A percentile compares a stretch with the other conserved stretches of the same genome.
Conservation (phyloP, 2,113 vertebrate genomes). For the Tiliqua scincoides region DNA sequence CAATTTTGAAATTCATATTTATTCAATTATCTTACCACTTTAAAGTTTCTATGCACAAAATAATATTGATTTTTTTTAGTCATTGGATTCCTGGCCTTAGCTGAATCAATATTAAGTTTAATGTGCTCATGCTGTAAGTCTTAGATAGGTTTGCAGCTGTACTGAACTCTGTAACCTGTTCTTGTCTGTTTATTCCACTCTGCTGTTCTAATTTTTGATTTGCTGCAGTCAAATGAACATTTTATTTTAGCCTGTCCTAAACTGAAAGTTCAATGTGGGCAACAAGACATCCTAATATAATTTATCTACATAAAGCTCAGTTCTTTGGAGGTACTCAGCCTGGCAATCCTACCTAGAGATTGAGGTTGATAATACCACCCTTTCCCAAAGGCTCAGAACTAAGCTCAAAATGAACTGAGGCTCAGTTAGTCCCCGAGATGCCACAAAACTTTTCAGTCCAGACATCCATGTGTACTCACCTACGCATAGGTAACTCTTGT, state of each 20-base stretch:
- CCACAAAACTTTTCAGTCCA: neutral
- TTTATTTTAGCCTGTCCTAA: neutral
- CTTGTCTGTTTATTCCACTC: neutral
- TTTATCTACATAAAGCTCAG: neutral
- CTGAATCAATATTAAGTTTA: conserved; percentile 38
- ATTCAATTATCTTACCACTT: conserved; percentile 50
- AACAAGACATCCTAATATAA: neutral
- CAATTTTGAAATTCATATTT: conserved; percentile 36
- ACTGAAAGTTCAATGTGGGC: neutral
- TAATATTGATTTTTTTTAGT: neutral
- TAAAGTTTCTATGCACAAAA: conserved; percentile 35
- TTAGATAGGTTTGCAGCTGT: conserved; percentile 1
- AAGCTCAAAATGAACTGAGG: neutral
- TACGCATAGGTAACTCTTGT: neutral
- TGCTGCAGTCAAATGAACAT: neutral
- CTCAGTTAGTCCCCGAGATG: neutral
- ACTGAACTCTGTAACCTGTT: neutral
- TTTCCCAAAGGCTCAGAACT: neutral
- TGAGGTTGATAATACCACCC: neutral
- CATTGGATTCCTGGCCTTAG: conserved; percentile 25
- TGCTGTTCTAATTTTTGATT: neutral
- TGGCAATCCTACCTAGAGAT: neutral
- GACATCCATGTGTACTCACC: neutral
- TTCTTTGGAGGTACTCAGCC: neutral
- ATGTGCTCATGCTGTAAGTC: conserved; percentile 14